Evolutionary conservation across 2,797 vertebrate species (phyloP).

Genomic region (Ceryle rudis): DNA sequence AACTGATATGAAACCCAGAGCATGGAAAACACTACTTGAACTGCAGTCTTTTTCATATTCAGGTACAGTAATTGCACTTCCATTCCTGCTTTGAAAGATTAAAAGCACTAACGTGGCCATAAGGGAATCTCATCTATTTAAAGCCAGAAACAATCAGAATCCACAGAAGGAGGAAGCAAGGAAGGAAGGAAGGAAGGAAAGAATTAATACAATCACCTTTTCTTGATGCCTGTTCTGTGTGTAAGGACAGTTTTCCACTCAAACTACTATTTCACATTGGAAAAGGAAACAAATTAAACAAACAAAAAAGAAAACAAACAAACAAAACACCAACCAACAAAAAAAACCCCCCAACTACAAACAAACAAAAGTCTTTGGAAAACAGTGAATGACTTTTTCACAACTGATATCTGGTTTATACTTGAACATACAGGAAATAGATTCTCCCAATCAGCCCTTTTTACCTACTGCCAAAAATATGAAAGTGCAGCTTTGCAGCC

Average conservation of each 20-base stretch:
- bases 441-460: conserved; percentile 27
- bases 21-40: background rate
- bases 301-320: no score
- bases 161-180: background rate
- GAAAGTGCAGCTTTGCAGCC: background rate
- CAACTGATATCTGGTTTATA: conserved; percentile 19
- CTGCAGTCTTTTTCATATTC: background rate
- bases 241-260: background rate
- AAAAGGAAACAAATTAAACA: background rate
- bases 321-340: no score
- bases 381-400: background rate
- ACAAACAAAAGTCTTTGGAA: background rate
- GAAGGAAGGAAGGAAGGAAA: background rate
- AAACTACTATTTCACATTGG: background rate
- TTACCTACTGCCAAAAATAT: conserved; percentile 33
- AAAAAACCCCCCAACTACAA: no score
- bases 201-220: background rate
- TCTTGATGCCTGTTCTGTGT: background rate
- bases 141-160: conserved; percentile 8
- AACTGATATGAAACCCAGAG: background rate
- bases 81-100: background rate
- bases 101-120: background rate
- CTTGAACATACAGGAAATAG: conserved; percentile 45
- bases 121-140: background rate
- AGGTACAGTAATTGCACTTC: background rate